These are phyloP conservation scores for Labeo catla DNA, from an alignment of 2,113 vertebrate species.

Conservation along the genomic window DNA sequence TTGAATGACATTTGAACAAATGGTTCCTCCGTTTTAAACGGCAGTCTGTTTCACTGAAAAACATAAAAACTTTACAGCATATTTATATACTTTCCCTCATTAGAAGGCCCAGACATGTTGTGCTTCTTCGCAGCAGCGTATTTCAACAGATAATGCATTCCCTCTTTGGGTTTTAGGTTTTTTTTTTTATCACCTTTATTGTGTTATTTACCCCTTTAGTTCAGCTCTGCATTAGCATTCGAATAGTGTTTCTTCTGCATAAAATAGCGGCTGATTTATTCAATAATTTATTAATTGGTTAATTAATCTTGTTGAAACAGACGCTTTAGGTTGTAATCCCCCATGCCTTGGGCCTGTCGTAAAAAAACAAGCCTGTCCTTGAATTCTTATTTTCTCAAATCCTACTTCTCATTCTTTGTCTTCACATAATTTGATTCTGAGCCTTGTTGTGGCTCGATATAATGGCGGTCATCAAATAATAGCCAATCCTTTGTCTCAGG, in stretches of 20 bases:
- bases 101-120: neutral
- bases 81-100: slow-evolving; percentile 18
- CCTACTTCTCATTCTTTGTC: slow-evolving; percentile 39
- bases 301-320: slow-evolving; percentile 55
- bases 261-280: slow-evolving; percentile 41
- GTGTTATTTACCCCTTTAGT: neutral
- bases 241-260: slow-evolving; percentile 25
- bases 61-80: slow-evolving; percentile 27
- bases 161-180: neutral
- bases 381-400: slow-evolving; percentile 43
- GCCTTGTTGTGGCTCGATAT: slow-evolving; percentile 10
- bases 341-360: slow-evolving; percentile 12
- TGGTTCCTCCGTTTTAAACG: neutral
- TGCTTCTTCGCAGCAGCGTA: neutral
- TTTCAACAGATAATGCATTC: slow-evolving; percentile 30
- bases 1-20: slow-evolving; percentile 44
- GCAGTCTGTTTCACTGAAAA: slow-evolving; percentile 12
- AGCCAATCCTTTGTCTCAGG: slow-evolving; percentile 25
- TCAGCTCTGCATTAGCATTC: slow-evolving; percentile 41
- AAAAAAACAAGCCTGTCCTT: slow-evolving; percentile 37
- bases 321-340: slow-evolving; percentile 50
- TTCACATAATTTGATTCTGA: slow-evolving; percentile 47
- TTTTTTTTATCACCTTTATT: neutral
- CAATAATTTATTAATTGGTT: slow-evolving; percentile 55
- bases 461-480: slow-evolving; percentile 36